A percentile compares a stretch with the other conserved stretches of the same genome.
Conservation (phyloP, 2,888 invertebrate species). For the Apamea monoglypha region DNA sequence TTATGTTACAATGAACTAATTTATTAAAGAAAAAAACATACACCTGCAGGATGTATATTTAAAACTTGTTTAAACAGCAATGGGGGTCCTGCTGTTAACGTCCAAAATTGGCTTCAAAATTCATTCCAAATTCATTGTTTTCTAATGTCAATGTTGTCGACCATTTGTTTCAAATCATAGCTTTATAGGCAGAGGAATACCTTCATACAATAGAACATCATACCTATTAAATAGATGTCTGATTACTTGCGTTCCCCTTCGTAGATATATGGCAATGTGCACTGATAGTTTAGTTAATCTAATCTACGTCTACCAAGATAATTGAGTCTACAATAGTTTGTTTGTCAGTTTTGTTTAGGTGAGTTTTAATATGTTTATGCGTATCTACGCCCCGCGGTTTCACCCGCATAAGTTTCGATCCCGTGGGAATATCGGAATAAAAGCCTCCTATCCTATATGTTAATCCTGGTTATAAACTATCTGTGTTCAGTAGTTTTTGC, state of each 20-base stretch:
- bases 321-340: background rate
- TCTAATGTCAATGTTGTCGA: conserved; percentile 13
- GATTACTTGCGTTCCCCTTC: conserved; percentile 6
- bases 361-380: too few species aligned
- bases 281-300: background rate
- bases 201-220: conserved; percentile 28
- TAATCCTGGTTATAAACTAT: too few species aligned
- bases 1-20: background rate
- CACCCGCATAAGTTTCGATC: too few species aligned
- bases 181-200: conserved; percentile 12
- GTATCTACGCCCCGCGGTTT: too few species aligned
- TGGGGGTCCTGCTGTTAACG: conserved; percentile 29
- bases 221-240: background rate
- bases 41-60: conserved; percentile 38
- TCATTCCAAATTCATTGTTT: conserved; percentile 59
- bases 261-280: background rate
- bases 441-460: too few species aligned
- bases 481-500: too few species aligned
- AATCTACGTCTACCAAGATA: background rate
- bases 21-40: background rate
- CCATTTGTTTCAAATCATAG: conserved; percentile 41
- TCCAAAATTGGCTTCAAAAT: conserved; percentile 52
- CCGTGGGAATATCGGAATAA: too few species aligned
- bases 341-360: too few species aligned
- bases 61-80: conserved; percentile 28